Evolutionary conservation across 2,888 invertebrate species (phyloP).

Genomic region (Ischnura elegans): DNA sequence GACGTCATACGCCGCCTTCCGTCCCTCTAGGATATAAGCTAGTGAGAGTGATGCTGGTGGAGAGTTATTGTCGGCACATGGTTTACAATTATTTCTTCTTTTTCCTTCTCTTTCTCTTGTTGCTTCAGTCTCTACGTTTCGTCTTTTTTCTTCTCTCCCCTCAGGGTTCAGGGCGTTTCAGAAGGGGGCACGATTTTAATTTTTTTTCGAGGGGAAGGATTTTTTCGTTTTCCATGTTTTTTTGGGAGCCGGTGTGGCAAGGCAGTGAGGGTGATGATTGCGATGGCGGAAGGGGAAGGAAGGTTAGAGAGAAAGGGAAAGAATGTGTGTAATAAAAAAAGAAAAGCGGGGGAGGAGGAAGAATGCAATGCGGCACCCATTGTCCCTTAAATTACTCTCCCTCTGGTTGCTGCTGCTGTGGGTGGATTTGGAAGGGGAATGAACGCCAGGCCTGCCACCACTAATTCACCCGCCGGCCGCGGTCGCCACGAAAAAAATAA

Average conservation of each 20-base stretch:
- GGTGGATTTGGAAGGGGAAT: neutral
- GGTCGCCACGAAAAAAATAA: too few relatives aligned
- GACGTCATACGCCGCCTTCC: too few relatives aligned
- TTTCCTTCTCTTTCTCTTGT: neutral
- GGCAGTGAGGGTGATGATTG: neutral
- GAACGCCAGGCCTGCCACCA: neutral
- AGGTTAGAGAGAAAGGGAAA: neutral
- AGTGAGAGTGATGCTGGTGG: neutral
- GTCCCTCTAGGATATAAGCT: too few relatives aligned
- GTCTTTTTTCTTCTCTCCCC: neutral
- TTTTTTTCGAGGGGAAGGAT: neutral
- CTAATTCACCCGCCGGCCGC: neutral
- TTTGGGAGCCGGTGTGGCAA: neutral
- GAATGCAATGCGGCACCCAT: conserved; percentile 43
- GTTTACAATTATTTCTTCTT: neutral
- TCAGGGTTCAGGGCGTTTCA: neutral
- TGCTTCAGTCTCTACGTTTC: conserved; percentile 6
- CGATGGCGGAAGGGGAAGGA: neutral
- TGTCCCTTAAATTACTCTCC: conserved; percentile 55
- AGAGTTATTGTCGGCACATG: neutral
- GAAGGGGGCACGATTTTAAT: neutral
- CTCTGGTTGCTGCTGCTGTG: neutral
- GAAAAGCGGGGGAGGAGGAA: neutral
- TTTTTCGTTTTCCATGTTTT: neutral
- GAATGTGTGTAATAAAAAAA: neutral